These are phyloP conservation scores for Torymus aiolomorphi DNA, from an alignment of 2,888 invertebrate genomes.

Conservation along the genomic window DNA sequence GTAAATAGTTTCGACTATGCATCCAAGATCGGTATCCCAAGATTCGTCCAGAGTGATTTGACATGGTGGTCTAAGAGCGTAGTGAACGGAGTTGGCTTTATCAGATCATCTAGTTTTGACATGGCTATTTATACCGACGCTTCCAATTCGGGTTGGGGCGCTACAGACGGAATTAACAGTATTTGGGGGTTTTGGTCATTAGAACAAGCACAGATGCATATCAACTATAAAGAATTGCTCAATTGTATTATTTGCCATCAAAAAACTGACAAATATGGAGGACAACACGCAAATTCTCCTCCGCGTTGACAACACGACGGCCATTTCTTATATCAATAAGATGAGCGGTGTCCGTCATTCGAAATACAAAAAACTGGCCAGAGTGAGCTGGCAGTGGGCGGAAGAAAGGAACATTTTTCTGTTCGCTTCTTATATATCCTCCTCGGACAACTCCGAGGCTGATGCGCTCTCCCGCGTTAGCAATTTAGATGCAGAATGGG, in stretches of 20 bases:
- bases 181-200: neutral
- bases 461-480: too few species aligned
- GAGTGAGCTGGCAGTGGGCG: conserved; percentile 55
- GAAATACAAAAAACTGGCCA: conserved; percentile 54
- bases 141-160: conserved; percentile 24
- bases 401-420: conserved; percentile 54
- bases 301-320: too few species aligned
- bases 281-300: too few species aligned
- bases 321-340: too few species aligned
- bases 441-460: conserved; percentile 53
- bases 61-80: neutral
- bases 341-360: conserved; percentile 33
- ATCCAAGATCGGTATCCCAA: conserved; percentile 5
- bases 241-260: neutral
- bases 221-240: neutral
- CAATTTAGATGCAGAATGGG: conserved; percentile 56
- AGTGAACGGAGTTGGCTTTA: neutral
- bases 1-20: neutral
- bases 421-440: conserved; percentile 53
- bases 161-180: neutral
- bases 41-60: neutral
- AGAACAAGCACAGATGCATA: neutral
- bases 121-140: conserved; percentile 24
- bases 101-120: neutral
- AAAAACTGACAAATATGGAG: neutral